A percentile compares a stretch with the other conserved stretches of the same genome.
These are phyloP conservation scores for Drosophila kambysellisi DNA, from an alignment of 2,888 invertebrate species.

Conservation along the genomic window DNA sequence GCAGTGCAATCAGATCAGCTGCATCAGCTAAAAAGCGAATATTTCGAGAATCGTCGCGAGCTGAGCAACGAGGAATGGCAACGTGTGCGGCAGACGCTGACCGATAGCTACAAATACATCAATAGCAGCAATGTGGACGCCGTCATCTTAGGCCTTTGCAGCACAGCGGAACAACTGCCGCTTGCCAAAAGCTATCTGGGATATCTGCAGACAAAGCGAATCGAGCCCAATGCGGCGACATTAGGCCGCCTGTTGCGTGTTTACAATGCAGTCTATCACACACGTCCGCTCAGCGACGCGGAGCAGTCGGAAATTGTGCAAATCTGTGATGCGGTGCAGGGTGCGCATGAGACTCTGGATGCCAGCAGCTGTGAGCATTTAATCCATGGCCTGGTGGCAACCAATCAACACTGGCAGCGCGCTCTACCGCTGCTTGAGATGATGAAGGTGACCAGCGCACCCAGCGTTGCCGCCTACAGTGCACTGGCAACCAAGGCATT, in stretches of 20 bases:
- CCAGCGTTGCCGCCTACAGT: slow-evolving; percentile 86
- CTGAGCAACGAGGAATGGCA: slow-evolving; percentile 74
- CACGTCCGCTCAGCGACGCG: slow-evolving; percentile 81
- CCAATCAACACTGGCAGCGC: slow-evolving; percentile 89
- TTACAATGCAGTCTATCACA: slow-evolving; percentile 85
- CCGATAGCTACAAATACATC: slow-evolving; percentile 71
- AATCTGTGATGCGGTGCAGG: slow-evolving; percentile 83
- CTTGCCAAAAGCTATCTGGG: slow-evolving; percentile 87
- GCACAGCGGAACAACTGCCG: slow-evolving; percentile 84
- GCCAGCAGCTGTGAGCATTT: slow-evolving; percentile 87
- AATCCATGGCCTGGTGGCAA: slow-evolving; percentile 88
- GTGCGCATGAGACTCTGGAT: slow-evolving; percentile 88
- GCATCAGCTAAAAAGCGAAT: slow-evolving; percentile 60
- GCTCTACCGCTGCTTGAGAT: slow-evolving; percentile 87
- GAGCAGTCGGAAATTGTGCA: slow-evolving; percentile 87
- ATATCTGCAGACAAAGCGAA: slow-evolving; percentile 86
- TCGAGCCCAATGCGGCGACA: slow-evolving; percentile 87
- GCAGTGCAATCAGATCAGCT: slow-evolving; percentile 60
- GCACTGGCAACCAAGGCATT: slow-evolving; percentile 87
- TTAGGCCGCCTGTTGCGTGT: slow-evolving; percentile 87
- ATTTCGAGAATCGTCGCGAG: slow-evolving; percentile 49
- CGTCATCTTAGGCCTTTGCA: slow-evolving; percentile 87
- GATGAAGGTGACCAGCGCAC: slow-evolving; percentile 86
- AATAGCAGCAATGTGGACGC: slow-evolving; percentile 87
- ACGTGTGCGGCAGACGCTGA: slow-evolving; percentile 63